A percentile compares a stretch with the other conserved stretches of the same genome.
These are phyloP conservation scores for Helicoverpa armigera DNA, from an alignment of 1,140 invertebrate genomes.

Conservation along the genomic window DNA sequence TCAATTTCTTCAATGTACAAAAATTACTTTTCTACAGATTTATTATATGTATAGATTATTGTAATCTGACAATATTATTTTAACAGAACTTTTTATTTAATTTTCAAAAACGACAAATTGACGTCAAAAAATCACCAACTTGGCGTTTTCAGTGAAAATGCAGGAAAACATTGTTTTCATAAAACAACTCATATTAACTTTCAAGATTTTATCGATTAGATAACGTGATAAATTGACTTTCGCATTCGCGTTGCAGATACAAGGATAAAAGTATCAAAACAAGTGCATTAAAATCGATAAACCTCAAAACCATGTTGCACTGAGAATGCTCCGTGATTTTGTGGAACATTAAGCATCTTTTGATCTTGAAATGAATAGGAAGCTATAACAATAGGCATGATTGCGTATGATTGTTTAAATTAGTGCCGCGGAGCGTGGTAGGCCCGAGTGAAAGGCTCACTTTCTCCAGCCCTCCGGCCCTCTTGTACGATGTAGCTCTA, in stretches of 20 bases:
- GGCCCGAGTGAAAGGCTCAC: slow-evolving; percentile 77
- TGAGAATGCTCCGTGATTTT: slow-evolving; percentile 23
- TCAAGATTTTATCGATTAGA: slow-evolving; percentile 51
- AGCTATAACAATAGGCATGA: slow-evolving; percentile 58
- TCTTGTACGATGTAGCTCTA: slow-evolving; percentile 67
- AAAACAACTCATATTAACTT: slow-evolving; percentile 43
- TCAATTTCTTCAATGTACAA: too few species aligned
- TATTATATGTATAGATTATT: too few species aligned
- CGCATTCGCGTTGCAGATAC: slow-evolving; percentile 33
- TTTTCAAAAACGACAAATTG: too few species aligned
- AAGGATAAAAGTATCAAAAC: slow-evolving; percentile 27
- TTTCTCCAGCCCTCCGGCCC: slow-evolving; percentile 83
- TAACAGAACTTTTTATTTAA: too few species aligned
- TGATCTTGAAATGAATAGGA: slow-evolving; percentile 27
- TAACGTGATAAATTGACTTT: slow-evolving; percentile 47
- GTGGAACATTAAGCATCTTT: not conserved
- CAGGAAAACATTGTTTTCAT: slow-evolving; percentile 14
- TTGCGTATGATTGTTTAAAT: slow-evolving; percentile 75
- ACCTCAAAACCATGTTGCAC: slow-evolving; percentile 2
- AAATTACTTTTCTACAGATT: too few species aligned
- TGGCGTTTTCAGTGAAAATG: slow-evolving; percentile 1
- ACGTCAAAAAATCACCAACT: too few species aligned
- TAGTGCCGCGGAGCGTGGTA: slow-evolving; percentile 61
- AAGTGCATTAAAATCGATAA: slow-evolving; percentile 34
- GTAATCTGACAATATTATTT: too few species aligned